phyloP scores from a whole-genome alignment of 2,113 vertebrate species.

The Salvator merianae region DNA sequence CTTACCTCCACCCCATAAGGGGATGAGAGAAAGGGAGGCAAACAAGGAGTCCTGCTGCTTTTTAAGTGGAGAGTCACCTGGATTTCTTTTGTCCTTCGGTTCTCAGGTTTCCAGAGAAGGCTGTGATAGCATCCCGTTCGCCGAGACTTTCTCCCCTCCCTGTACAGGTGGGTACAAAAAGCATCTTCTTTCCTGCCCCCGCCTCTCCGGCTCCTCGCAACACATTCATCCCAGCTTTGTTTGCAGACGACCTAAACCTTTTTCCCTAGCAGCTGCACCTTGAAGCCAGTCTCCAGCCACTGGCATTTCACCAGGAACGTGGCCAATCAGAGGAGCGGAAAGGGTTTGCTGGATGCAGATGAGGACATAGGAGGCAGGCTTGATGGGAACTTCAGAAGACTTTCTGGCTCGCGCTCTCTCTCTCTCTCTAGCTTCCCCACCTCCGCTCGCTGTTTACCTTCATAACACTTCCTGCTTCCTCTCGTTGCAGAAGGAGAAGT shows the following conservation, averaged over 20 bases:
- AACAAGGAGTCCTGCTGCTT: background rate
- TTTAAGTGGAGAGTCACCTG: background rate
- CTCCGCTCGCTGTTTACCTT: background rate
- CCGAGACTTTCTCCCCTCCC: slow-evolving; percentile 74
- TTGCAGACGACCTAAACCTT: background rate
- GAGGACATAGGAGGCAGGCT: slow-evolving; percentile 30
- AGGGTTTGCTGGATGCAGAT: slow-evolving; percentile 53
- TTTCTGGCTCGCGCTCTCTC: background rate
- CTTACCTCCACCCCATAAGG: slow-evolving; percentile 12
- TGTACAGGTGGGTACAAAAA: slow-evolving; percentile 80
- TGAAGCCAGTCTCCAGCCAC: slow-evolving; percentile 42
- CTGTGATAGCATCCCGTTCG: slow-evolving; percentile 64
- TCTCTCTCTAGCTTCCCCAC: background rate
- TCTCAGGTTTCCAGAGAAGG: slow-evolving; percentile 77
- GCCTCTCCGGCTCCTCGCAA: background rate
- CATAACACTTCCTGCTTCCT: background rate
- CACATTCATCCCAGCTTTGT: background rate
- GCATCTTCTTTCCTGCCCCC: background rate
- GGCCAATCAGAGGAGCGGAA: slow-evolving; percentile 66
- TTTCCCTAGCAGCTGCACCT: slow-evolving; percentile 35
- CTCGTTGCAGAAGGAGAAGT: background rate
- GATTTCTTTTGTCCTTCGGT: slow-evolving; percentile 38
- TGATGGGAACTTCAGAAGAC: slow-evolving; percentile 24
- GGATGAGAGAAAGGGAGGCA: background rate
- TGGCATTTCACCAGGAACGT: slow-evolving; percentile 54